Conservation (phyloP, 2,113 vertebrate species). For the Sturnus vulgaris region DNA sequence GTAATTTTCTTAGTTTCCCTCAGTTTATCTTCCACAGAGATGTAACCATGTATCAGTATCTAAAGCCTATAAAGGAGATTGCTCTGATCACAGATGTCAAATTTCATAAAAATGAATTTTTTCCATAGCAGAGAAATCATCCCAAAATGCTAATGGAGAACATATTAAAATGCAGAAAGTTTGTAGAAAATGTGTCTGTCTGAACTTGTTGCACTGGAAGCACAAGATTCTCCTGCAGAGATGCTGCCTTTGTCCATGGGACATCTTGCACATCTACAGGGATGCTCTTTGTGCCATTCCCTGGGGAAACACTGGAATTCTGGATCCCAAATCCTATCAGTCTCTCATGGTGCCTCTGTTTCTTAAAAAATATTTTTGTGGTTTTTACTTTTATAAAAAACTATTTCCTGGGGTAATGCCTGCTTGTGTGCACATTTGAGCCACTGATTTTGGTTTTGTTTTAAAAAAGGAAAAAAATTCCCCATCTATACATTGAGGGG, state of each 20-base stretch:
- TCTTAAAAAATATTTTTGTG: background rate
- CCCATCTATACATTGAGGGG: background rate
- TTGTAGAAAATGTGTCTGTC: background rate
- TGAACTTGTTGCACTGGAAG: background rate
- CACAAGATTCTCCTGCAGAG: background rate
- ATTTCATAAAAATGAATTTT: background rate
- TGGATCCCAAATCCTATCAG: background rate
- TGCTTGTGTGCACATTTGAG: background rate
- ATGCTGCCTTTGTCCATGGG: background rate
- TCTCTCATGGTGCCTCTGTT: background rate
- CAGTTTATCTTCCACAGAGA: background rate
- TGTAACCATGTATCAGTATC: background rate
- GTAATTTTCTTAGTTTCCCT: background rate
- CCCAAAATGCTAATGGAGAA: background rate
- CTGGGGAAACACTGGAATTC: background rate
- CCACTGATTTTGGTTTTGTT: background rate
- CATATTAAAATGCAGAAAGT: background rate
- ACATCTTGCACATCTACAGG: background rate
- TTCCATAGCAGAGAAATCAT: background rate
- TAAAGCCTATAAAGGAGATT: background rate
- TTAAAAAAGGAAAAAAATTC: background rate
- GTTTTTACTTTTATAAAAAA: background rate
- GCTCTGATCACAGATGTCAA: background rate
- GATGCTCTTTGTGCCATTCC: background rate
- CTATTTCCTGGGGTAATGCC: background rate